Conservation (phyloP, 2,113 vertebrate genomes). For the Xenopus laevis region DNA sequence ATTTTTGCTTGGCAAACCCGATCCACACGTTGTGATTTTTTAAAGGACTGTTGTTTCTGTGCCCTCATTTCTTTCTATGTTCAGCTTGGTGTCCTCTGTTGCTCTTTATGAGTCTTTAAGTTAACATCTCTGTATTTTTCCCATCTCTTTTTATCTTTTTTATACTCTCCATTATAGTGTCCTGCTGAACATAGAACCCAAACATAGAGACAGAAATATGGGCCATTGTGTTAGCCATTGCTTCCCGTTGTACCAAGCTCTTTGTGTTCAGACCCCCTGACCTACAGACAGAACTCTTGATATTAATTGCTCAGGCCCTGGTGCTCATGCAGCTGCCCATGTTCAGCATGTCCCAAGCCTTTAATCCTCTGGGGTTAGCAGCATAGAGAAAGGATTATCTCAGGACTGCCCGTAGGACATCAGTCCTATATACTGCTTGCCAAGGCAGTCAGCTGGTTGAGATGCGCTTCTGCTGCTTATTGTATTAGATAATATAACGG, state of each 20-base stretch:
- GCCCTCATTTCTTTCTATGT: too few relatives aligned
- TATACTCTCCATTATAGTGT: too few relatives aligned
- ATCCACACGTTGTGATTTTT: too few relatives aligned
- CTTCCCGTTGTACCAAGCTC: background rate
- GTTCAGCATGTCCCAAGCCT: constrained; percentile 25
- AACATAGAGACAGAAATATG: background rate
- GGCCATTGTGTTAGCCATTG: constrained; percentile 14
- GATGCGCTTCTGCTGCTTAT: background rate
- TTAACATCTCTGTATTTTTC: too few relatives aligned
- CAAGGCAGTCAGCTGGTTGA: constrained; percentile 25
- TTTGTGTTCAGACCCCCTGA: constrained; percentile 9
- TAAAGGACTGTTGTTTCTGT: too few relatives aligned
- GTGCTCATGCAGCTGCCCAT: constrained; percentile 11
- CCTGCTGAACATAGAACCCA: background rate
- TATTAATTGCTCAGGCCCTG: constrained; percentile 7
- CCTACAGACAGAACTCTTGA: constrained; percentile 1
- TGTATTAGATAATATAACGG: constrained; percentile 22
- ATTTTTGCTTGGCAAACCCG: too few relatives aligned
- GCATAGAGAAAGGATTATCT: constrained; percentile 25
- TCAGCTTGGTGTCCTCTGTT: too few relatives aligned
- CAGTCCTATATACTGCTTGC: constrained; percentile 14
- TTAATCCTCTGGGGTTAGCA: constrained; percentile 36
- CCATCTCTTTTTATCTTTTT: too few relatives aligned
- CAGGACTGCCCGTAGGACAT: constrained; percentile 17
- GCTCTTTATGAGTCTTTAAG: too few relatives aligned